Conservation (phyloP, 2,113 vertebrate species). For the Anas platyrhynchos region DNA sequence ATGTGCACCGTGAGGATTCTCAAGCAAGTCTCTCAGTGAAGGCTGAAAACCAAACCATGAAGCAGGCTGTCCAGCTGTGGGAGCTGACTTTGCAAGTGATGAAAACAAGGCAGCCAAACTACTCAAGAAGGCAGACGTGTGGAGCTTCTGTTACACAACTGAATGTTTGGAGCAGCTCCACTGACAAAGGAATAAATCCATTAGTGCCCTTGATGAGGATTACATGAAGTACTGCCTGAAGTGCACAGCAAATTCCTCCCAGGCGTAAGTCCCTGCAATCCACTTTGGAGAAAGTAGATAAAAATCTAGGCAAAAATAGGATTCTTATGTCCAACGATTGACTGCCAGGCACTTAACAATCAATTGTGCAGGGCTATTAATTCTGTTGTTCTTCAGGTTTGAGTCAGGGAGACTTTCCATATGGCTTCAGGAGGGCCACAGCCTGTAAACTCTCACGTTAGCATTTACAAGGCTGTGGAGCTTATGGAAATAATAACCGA, state of each 20-base stretch:
- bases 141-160: not conserved
- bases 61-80: not conserved
- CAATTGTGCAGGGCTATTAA: not conserved
- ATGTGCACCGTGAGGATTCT: not conserved
- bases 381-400: not conserved
- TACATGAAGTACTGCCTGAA: conserved; percentile 16
- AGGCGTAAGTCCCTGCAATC: not conserved
- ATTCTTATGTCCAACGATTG: not conserved
- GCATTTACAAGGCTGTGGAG: not conserved
- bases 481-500: not conserved
- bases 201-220: conserved; percentile 20
- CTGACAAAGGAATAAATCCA: not conserved
- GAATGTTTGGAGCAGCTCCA: not conserved
- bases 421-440: not conserved
- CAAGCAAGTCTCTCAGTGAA: not conserved
- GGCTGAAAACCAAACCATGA: not conserved
- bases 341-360: not conserved
- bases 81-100: not conserved
- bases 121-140: not conserved
- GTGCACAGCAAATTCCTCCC: conserved; percentile 15
- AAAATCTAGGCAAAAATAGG: not conserved
- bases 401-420: not conserved
- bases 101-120: not conserved
- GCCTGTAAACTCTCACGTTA: not conserved
- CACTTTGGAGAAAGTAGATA: conserved; percentile 2